Evolutionary conservation across 1,140 invertebrate genomes (phyloP).

Genomic region (Hetaerina americana): DNA sequence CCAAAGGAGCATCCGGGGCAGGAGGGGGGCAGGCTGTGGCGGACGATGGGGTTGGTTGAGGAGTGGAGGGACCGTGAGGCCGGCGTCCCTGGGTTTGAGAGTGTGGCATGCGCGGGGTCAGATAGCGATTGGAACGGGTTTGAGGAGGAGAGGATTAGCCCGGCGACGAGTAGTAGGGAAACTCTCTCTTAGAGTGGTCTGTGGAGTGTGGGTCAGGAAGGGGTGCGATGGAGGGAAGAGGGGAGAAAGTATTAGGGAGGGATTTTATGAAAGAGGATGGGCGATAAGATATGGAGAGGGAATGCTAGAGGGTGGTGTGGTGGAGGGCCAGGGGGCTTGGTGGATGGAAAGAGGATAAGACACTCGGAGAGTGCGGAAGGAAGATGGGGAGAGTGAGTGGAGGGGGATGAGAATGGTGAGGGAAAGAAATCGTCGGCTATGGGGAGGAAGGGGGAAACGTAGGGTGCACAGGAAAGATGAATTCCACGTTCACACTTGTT

Average conservation of each 20-base stretch:
- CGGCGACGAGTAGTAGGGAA: too few relatives aligned
- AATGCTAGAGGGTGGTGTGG: too few relatives aligned
- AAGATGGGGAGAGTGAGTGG: neutral
- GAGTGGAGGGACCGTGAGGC: neutral
- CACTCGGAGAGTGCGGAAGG: neutral
- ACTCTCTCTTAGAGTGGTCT: too few relatives aligned
- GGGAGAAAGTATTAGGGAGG: neutral
- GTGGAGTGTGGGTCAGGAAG: neutral
- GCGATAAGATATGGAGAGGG: neutral
- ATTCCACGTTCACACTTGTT: too few relatives aligned
- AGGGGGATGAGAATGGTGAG: neutral
- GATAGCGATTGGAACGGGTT: too few relatives aligned
- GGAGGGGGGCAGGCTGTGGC: neutral
- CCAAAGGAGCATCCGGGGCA: too few relatives aligned
- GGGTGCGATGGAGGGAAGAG: neutral
- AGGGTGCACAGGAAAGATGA: too few relatives aligned
- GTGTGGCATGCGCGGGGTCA: too few relatives aligned
- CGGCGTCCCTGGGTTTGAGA: too few relatives aligned
- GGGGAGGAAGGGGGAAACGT: neutral
- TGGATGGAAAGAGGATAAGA: neutral
- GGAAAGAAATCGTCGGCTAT: neutral
- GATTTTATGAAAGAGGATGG: neutral
- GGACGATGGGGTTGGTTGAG: neutral
- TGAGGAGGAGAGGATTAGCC: too few relatives aligned
- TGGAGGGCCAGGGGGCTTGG: too few relatives aligned